phyloP scores from a whole-genome alignment of 2,113 vertebrate genomes.

The Columba livia region DNA sequence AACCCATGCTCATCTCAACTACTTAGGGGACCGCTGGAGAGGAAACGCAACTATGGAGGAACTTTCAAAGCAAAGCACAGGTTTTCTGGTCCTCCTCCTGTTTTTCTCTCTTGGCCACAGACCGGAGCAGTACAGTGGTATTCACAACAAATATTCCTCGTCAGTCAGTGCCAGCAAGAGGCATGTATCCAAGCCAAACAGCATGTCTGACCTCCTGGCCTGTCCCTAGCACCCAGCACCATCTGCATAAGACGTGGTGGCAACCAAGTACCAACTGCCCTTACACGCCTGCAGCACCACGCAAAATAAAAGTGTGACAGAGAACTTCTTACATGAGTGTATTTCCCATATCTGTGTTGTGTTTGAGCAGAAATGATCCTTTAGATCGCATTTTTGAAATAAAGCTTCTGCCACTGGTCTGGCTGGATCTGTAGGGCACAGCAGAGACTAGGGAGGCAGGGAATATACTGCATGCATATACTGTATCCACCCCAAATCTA shows the following conservation, averaged over 20 bases:
- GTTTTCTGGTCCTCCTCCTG: slow-evolving; percentile 50
- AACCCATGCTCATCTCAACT: slow-evolving; percentile 20
- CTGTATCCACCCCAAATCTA: neutral
- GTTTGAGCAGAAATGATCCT: neutral
- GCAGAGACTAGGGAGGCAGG: neutral
- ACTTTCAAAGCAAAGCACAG: slow-evolving; percentile 30
- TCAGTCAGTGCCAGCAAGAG: neutral
- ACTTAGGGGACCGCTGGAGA: neutral
- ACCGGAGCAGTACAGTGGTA: neutral
- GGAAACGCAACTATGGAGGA: neutral
- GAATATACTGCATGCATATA: neutral
- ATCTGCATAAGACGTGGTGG: neutral
- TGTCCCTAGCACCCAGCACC: neutral
- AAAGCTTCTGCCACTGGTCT: neutral
- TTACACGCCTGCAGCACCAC: neutral
- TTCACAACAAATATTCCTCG: neutral
- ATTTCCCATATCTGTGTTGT: rapidly evolving
- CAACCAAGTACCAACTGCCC: rapidly evolving
- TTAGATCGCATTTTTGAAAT: neutral
- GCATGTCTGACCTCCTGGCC: neutral
- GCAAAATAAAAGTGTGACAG: neutral
- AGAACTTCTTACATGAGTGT: rapidly evolving
- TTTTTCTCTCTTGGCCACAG: slow-evolving; percentile 3
- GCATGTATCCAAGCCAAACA: neutral
- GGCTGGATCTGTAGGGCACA: neutral